Percentiles rank a stretch among this genome's conserved stretches.
These are phyloP conservation scores for Aspiorhynchus laticeps DNA, from an alignment of 2,113 vertebrate species.

Conservation along the genomic window DNA sequence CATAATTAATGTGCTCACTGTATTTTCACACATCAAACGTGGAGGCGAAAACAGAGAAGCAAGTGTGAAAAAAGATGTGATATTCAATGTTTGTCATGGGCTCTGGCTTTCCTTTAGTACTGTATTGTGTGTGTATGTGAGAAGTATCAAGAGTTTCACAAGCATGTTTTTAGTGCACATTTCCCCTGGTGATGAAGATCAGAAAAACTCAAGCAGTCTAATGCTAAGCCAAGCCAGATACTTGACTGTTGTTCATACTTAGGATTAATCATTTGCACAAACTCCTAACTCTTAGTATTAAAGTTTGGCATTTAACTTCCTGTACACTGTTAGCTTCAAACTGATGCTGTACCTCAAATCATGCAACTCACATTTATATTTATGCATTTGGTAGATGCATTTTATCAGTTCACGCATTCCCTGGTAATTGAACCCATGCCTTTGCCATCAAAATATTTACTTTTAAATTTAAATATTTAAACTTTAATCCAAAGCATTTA, in stretches of 20 bases:
- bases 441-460: neutral
- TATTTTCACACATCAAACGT: neutral
- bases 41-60: neutral
- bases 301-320: neutral
- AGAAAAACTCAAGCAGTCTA: neutral
- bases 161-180: neutral
- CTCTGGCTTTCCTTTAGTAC: neutral
- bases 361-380: neutral
- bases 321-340: neutral
- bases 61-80: constrained; percentile 5
- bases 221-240: neutral
- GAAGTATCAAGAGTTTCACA: neutral
- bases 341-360: neutral
- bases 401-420: neutral
- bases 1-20: neutral
- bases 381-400: neutral
- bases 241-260: neutral
- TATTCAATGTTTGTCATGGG: neutral
- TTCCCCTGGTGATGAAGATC: neutral
- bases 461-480: no score
- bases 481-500: no score
- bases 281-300: neutral
- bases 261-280: neutral
- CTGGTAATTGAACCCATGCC: neutral
- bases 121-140: neutral